phyloP scores from a whole-genome alignment of 2,113 vertebrate species.

The Engraulis encrasicolus region DNA sequence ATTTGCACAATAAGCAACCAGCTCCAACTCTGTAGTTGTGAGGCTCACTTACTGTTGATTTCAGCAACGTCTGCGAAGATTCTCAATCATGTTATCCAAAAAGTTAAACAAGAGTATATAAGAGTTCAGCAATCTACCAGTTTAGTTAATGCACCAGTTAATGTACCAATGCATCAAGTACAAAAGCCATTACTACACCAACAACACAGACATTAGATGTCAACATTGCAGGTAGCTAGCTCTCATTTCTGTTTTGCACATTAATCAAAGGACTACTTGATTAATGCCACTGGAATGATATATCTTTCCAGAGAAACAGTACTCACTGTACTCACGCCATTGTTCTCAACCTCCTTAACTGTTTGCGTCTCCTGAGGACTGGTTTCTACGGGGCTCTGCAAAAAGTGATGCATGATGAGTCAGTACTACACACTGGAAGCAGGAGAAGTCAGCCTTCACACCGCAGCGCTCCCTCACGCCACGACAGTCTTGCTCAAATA shows the following conservation, averaged over 20 bases:
- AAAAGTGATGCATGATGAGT: constrained; percentile 36
- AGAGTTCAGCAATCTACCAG: too few relatives aligned
- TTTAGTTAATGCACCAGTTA: too few relatives aligned
- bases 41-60: neutral
- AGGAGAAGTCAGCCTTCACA: neutral
- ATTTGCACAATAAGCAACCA: neutral
- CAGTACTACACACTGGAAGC: too few relatives aligned
- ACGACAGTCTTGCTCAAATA: neutral
- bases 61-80: too few relatives aligned
- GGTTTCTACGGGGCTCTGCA: constrained; percentile 34
- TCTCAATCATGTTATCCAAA: too few relatives aligned
- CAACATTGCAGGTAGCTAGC: too few relatives aligned
- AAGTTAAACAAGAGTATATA: too few relatives aligned
- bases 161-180: neutral
- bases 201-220: neutral
- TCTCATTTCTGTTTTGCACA: neutral
- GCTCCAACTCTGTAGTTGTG: neutral
- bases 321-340: constrained; percentile 54
- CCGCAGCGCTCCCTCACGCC: neutral
- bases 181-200: neutral
- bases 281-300: neutral
- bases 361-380: constrained; percentile 15
- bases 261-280: neutral
- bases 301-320: neutral
- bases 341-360: constrained; percentile 41